Percentiles rank a stretch among this genome's conserved stretches.
These are phyloP conservation scores for Aleiodes leptofemur DNA, from an alignment of 2,888 invertebrate genomes.

Conservation along the genomic window DNA sequence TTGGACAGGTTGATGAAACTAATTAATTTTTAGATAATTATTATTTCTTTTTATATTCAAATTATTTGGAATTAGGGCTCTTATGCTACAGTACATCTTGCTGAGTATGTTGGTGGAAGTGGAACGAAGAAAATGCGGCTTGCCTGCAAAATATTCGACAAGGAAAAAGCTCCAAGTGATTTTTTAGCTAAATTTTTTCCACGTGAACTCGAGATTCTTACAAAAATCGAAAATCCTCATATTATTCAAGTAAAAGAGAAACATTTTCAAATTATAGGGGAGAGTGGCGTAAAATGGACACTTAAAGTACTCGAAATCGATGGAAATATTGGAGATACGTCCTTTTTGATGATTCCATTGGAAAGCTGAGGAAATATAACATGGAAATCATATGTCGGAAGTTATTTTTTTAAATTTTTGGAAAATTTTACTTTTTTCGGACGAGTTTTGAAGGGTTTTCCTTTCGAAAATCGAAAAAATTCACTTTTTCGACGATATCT, in stretches of 20 bases:
- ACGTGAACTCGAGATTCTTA: constrained; percentile 92
- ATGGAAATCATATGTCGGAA: no score
- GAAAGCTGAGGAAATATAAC: no score
- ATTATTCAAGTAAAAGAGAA: constrained; percentile 81
- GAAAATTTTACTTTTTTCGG: no score
- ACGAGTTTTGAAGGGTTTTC: no score
- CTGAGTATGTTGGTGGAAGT: constrained; percentile 86
- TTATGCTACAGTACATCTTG: constrained; percentile 92
- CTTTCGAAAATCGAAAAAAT: no score
- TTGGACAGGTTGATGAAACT: constrained; percentile 79
- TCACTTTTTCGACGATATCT: no score
- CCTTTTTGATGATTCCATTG: no score
- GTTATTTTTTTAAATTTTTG: no score
- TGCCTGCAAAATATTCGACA: constrained; percentile 94
- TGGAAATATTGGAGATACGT: no score
- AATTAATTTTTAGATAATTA: background rate
- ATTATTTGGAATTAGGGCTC: constrained; percentile 80
- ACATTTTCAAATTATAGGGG: no score
- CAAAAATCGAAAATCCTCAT: constrained; percentile 92
- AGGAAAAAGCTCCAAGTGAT: constrained; percentile 90
- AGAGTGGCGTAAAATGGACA: no score
- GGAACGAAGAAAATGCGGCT: constrained; percentile 85
- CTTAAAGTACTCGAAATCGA: no score
- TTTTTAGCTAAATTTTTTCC: constrained; percentile 96
- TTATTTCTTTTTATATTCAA: constrained; percentile 3